Evolutionary conservation across 2,797 vertebrate species (phyloP).

Genomic region (Micromesistius poutassou): DNA sequence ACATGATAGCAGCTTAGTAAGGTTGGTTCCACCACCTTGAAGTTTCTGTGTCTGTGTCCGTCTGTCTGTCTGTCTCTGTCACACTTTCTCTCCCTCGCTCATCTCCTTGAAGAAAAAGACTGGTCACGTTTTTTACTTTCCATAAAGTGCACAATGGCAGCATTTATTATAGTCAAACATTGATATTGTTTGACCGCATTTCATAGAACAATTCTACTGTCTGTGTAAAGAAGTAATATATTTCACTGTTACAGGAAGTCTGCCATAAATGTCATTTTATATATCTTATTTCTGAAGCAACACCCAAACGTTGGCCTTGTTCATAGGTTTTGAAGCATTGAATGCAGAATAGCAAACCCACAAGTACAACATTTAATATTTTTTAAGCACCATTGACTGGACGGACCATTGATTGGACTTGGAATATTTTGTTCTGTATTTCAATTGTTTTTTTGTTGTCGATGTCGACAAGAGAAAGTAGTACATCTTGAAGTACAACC

Average conservation of each 20-base stretch:
- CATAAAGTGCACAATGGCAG: not conserved
- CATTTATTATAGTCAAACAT: not conserved
- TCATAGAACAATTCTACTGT: not conserved
- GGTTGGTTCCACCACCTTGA: not conserved
- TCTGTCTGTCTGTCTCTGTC: not conserved
- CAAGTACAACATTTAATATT: not conserved
- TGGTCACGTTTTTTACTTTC: not conserved
- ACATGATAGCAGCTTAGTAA: not conserved
- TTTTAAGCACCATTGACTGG: not conserved
- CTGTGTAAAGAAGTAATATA: not conserved
- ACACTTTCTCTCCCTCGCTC: not conserved
- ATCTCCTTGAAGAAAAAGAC: not conserved
- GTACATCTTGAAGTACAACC: not conserved
- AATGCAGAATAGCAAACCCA: not conserved
- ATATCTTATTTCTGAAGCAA: not conserved
- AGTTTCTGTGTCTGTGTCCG: not conserved
- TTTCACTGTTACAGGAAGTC: not conserved
- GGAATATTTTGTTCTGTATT: not conserved
- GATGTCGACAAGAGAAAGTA: not conserved
- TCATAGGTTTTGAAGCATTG: not conserved
- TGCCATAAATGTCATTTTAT: constrained; percentile 4
- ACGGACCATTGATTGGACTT: not conserved
- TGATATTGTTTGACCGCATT: not conserved
- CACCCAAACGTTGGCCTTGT: not conserved
- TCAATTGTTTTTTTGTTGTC: not conserved